Evolutionary conservation across 2,113 vertebrate species (phyloP), one percentile per base, ranked within the genome.

Genomic region (Antigone vipio): DNA sequence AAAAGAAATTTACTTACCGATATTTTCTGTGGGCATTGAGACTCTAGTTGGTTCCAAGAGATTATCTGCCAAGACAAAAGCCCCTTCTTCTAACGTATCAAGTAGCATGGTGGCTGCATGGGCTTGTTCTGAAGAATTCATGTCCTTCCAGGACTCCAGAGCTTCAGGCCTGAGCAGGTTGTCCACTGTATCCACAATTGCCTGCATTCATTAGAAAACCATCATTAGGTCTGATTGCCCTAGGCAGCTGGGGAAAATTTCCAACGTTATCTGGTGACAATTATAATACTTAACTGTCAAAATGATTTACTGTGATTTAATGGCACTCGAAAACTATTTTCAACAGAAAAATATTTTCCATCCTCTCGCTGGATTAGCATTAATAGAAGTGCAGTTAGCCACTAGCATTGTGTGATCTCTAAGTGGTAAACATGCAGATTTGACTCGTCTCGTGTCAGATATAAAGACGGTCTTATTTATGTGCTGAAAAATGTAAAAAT

Each of bases 161-260:
- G 99, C 99, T 98, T 99, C 99, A 9, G 98, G 98, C 96, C 99
- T 99, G 97, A 99, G 98, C 64, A 99, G 99, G 98, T 99, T 99
- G 98, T 99, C 99, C 81, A 99, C 99, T 5, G 99, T 99, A 98
- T 99, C 99, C 96, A 99, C 99, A 91, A 99, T 99, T 90, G 99
- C 99, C 99, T 99, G 98, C 93, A 98, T 98, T 98, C 98, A 98
- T 98, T 85, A 97, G 95, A 97, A 97, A 98, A 95, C 73, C 68
- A 92, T 66, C 93, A 96, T 98, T 97, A 98, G 93, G 95, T 81
- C 42, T 88, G 85, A 97, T n/a, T 89, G 91, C 85, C 91, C 88
- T 27, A 71, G 95, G 93, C 91, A 93, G 64, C 49, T 94, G 85
- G 76, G 53, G 84, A 81, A 89, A 94, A 88, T 88, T 97, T 93